Percentiles rank a stretch among this genome's conserved stretches.
These are phyloP conservation scores for Hippopotamyrus pictus DNA, from an alignment of 2,797 vertebrate genomes.

Conservation along the genomic window DNA sequence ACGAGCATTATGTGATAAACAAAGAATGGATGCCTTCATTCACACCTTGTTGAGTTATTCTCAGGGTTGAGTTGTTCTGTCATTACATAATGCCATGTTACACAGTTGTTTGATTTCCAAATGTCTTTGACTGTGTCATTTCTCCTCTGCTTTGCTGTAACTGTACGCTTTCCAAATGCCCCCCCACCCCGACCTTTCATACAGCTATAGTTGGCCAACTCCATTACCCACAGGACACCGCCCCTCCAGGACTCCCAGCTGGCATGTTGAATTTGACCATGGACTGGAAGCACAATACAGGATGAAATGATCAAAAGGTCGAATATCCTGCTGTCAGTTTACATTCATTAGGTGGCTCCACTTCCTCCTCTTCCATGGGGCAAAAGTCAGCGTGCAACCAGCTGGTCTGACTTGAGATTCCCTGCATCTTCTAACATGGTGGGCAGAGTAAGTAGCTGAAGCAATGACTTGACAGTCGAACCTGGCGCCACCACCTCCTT, in stretches of 20 bases:
- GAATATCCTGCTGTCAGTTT: background rate
- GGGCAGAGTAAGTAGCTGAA: background rate
- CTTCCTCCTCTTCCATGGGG: background rate
- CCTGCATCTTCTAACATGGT: background rate
- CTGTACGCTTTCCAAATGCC: background rate
- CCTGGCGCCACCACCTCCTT: background rate
- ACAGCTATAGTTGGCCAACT: background rate
- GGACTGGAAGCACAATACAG: background rate
- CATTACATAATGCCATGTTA: background rate
- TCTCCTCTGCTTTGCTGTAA: background rate
- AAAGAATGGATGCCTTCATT: background rate
- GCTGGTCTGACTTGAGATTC: background rate
- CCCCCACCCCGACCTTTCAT: background rate
- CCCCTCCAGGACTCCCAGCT: background rate
- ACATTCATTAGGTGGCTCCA: background rate
- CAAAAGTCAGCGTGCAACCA: background rate
- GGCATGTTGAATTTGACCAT: background rate
- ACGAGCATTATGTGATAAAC: background rate
- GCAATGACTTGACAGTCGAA: background rate
- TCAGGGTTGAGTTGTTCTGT: background rate
- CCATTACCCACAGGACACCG: background rate
- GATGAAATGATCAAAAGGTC: background rate
- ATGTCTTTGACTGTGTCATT: background rate
- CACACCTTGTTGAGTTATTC: background rate
- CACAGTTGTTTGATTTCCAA: background rate